Percentiles rank a stretch among this genome's conserved stretches.
Evolutionary conservation across 1,140 invertebrate species (phyloP).

Genomic region (Hyphantria cunea): DNA sequence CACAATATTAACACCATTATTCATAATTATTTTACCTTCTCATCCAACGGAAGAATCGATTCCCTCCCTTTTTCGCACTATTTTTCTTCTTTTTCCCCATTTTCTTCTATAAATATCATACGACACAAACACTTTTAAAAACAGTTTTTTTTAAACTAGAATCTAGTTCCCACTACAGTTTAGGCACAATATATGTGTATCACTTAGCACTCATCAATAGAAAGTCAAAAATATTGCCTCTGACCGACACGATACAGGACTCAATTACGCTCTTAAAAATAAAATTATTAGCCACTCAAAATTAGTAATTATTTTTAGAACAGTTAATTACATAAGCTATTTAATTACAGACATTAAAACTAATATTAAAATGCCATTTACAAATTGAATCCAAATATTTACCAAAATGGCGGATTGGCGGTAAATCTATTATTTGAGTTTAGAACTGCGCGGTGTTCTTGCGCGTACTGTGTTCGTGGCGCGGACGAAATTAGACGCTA

Average conservation of each 20-base stretch:
- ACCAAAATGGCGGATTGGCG: slow-evolving; percentile 32
- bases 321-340: slow-evolving; percentile 21
- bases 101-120: slow-evolving; percentile 37
- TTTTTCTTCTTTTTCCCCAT: slow-evolving; percentile 78
- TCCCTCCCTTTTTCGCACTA: slow-evolving; percentile 59
- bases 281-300: slow-evolving; percentile 26
- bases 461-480: slow-evolving; percentile 68
- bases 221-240: slow-evolving; percentile 38
- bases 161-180: slow-evolving; percentile 15
- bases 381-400: slow-evolving; percentile 34
- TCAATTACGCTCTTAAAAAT: slow-evolving; percentile 55
- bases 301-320: slow-evolving; percentile 22
- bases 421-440: slow-evolving; percentile 20
- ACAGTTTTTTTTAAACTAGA: slow-evolving; percentile 27
- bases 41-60: slow-evolving; percentile 74
- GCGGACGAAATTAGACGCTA: slow-evolving; percentile 72
- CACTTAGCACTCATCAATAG: slow-evolving; percentile 40
- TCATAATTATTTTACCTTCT: slow-evolving; percentile 61
- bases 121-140: slow-evolving; percentile 37
- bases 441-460: slow-evolving; percentile 57
- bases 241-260: slow-evolving; percentile 60
- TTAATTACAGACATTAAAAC: slow-evolving; percentile 6
- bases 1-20: background rate
- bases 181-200: slow-evolving; percentile 25
- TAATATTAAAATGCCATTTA: slow-evolving; percentile 10